Conservation (phyloP, 2,113 vertebrate species). For the Grammatotria lemairii region DNA sequence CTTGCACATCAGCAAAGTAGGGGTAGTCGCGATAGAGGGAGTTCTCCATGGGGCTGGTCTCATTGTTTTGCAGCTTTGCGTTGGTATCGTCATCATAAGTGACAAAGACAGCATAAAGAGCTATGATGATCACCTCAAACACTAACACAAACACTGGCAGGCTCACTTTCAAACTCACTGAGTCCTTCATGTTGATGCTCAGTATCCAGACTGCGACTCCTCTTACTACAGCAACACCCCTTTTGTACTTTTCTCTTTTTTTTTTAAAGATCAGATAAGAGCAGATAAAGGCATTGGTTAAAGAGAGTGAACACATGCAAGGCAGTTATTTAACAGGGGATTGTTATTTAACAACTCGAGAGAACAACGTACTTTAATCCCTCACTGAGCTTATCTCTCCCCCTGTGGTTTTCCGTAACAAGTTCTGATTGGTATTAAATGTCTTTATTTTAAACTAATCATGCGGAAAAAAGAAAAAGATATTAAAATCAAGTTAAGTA, state of each 20-base stretch:
- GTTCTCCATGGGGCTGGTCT: conserved; percentile 49
- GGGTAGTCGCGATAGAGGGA: conserved; percentile 68
- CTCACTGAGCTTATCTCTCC: not conserved
- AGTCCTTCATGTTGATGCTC: conserved; percentile 35
- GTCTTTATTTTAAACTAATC: not conserved
- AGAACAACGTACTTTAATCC: conserved; percentile 31
- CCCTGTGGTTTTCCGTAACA: not conserved
- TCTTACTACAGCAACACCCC: not conserved
- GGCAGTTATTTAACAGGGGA: not conserved
- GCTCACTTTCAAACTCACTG: conserved; percentile 40
- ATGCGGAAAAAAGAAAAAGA: not conserved
- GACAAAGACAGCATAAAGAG: conserved; percentile 69
- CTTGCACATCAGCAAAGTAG: conserved; percentile 77
- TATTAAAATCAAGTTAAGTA: not conserved
- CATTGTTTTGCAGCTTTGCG: conserved; percentile 27
- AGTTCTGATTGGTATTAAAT: not conserved
- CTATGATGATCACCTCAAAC: conserved; percentile 62
- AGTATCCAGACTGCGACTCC: conserved; percentile 31
- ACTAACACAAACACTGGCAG: conserved; percentile 67
- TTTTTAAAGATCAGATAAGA: conserved; percentile 43
- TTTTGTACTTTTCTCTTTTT: conserved; percentile 23
- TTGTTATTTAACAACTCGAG: not conserved
- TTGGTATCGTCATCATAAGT: conserved; percentile 67
- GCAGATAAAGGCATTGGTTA: not conserved
- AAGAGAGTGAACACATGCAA: not conserved